A percentile compares a stretch with the other conserved stretches of the same genome.
phyloP scores from a whole-genome alignment of 1,140 invertebrate genomes.

The Forficula auricularia region DNA sequence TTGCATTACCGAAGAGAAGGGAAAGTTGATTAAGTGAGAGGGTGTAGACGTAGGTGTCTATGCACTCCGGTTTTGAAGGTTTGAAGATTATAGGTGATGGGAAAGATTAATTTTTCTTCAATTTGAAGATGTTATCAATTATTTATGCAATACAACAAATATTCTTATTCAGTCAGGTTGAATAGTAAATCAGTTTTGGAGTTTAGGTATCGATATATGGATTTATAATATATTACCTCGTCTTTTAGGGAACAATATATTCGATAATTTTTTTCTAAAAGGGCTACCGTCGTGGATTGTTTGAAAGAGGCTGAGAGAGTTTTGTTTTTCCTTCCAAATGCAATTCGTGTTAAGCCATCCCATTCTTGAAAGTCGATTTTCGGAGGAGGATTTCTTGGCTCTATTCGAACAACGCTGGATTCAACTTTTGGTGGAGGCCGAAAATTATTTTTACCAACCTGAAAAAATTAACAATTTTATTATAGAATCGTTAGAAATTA shows the following conservation, averaged over 20 bases:
- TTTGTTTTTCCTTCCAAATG: slow-evolving; percentile 91
- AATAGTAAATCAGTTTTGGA: not conserved
- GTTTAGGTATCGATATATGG: not conserved
- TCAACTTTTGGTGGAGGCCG: slow-evolving; percentile 96
- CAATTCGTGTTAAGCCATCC: slow-evolving; percentile 91
- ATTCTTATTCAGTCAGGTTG: not conserved
- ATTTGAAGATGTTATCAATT: not conserved
- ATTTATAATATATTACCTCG: slow-evolving; percentile 38
- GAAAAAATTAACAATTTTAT: slow-evolving; percentile 23
- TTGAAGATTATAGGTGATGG: no score
- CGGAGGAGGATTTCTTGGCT: slow-evolving; percentile 90
- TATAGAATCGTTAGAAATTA: no score
- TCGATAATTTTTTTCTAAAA: slow-evolving; percentile 84
- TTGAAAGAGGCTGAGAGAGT: slow-evolving; percentile 72
- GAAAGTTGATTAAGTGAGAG: no score
- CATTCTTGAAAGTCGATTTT: slow-evolving; percentile 93
- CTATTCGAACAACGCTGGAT: slow-evolving; percentile 93
- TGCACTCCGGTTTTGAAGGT: no score
- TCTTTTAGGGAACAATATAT: slow-evolving; percentile 73
- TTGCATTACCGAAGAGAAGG: no score
- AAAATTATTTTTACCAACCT: slow-evolving; percentile 97
- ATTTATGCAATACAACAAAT: not conserved
- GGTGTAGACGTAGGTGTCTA: no score
- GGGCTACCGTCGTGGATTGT: slow-evolving; percentile 60
- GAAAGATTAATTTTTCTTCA: not conserved